Conservation (phyloP, 1,140 invertebrate species). For the Phenacoccus solenopsis region DNA sequence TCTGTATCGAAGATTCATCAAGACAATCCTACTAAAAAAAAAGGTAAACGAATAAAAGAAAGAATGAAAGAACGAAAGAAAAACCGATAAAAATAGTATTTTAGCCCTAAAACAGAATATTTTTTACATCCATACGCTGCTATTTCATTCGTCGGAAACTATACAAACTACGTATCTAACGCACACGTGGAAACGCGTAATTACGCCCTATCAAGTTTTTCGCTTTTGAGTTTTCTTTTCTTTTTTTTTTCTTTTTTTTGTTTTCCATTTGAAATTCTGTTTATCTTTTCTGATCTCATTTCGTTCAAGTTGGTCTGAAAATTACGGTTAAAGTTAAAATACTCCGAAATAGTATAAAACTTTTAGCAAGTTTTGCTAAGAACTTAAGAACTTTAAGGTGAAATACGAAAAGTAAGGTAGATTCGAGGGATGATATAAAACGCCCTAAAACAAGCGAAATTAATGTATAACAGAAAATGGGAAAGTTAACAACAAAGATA, state of each 20-base stretch:
- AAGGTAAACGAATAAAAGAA: too few relatives aligned
- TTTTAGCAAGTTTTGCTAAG: not conserved
- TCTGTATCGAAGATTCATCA: too few relatives aligned
- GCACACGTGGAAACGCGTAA: not conserved
- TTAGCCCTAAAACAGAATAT: too few relatives aligned
- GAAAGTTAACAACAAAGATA: not conserved
- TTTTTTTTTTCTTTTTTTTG: not conserved
- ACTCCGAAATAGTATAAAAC: not conserved
- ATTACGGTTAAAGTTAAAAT: not conserved
- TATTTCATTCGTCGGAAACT: too few relatives aligned
- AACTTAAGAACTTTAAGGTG: conserved; percentile 2
- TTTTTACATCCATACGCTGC: too few relatives aligned
- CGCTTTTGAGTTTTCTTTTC: not conserved
- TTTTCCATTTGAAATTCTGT: not conserved
- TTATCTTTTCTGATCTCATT: conserved; percentile 3
- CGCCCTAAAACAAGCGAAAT: conserved; percentile 1
- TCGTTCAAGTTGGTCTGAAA: conserved; percentile 1
- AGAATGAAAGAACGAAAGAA: too few relatives aligned
- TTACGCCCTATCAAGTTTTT: not conserved
- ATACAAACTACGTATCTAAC: too few relatives aligned
- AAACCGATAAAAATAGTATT: too few relatives aligned
- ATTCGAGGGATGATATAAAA: not conserved
- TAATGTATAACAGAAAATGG: conserved; percentile 3
- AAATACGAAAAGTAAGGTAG: conserved; percentile 2
- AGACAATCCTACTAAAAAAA: too few relatives aligned